These are phyloP conservation scores for Diadegma fenestrale DNA, from an alignment of 2,888 invertebrate species.

Conservation along the genomic window DNA sequence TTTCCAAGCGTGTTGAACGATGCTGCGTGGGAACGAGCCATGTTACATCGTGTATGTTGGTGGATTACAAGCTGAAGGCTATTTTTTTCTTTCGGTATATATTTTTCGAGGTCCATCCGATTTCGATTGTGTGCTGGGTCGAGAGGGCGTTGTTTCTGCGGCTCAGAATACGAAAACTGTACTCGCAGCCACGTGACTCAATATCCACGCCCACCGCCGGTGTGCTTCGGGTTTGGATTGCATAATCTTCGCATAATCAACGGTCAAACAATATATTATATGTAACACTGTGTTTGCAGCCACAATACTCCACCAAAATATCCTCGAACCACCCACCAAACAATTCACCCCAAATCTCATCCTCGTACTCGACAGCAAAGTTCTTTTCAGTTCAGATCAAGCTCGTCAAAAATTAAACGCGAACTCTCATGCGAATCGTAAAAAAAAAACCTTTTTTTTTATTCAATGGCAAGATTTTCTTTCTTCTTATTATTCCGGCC, in stretches of 20 bases:
- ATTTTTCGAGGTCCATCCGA: slow-evolving; percentile 57
- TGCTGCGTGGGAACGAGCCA: slow-evolving; percentile 59
- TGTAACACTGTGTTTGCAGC: slow-evolving; percentile 18
- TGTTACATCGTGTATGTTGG: slow-evolving; percentile 31
- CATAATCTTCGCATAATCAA: slow-evolving; percentile 76
- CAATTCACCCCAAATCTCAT: not conserved
- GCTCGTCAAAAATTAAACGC: not conserved
- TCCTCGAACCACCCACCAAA: slow-evolving; percentile 9
- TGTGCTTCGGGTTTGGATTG: slow-evolving; percentile 73
- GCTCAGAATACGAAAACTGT: slow-evolving; percentile 74
- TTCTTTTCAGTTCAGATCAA: not conserved
- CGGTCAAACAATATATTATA: slow-evolving; percentile 51
- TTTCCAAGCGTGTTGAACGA: slow-evolving; percentile 48
- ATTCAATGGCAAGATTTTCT: not conserved
- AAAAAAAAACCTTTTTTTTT: not conserved
- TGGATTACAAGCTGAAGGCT: slow-evolving; percentile 48
- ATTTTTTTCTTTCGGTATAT: slow-evolving; percentile 34
- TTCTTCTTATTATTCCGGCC: not conserved
- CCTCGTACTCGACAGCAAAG: not conserved
- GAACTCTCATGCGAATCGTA: not conserved
- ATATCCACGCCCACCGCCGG: slow-evolving; percentile 50
- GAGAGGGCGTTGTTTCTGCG: slow-evolving; percentile 66
- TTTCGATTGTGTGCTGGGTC: slow-evolving; percentile 31
- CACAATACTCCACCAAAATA: slow-evolving; percentile 19
- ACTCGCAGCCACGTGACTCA: slow-evolving; percentile 76